Percentiles rank a stretch among this genome's conserved stretches.
phyloP scores from a whole-genome alignment of 2,797 vertebrate species.

The Brachymystax lenok region DNA sequence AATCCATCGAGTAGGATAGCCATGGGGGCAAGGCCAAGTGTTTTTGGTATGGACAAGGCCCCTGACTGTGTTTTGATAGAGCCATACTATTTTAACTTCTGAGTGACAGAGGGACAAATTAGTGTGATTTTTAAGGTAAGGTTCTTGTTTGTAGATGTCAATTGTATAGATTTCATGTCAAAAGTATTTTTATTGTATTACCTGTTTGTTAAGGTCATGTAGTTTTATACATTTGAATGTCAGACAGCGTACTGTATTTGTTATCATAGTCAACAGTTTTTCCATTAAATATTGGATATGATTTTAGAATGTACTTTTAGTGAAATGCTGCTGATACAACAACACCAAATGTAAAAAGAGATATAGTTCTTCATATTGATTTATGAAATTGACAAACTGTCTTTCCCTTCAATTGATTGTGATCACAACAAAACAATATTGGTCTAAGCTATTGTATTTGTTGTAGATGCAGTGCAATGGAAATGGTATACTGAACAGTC shows the following conservation, averaged over 20 bases:
- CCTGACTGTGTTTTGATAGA: slow-evolving; percentile 8
- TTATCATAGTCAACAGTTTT: slow-evolving; percentile 9
- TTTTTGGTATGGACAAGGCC: not conserved
- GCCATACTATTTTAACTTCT: not conserved
- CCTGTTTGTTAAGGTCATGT: too few relatives aligned
- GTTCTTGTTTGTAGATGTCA: slow-evolving; percentile 19
- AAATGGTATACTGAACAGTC: not conserved
- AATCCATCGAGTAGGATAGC: too few relatives aligned
- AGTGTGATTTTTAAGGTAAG: slow-evolving; percentile 8
- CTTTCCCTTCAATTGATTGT: not conserved
- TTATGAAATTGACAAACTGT: not conserved
- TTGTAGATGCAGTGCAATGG: not conserved
- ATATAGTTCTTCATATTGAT: not conserved
- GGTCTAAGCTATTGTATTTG: not conserved
- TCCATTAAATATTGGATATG: not conserved
- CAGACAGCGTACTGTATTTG: not conserved
- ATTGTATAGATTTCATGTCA: slow-evolving; percentile 26
- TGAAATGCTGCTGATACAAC: slow-evolving; percentile 40
- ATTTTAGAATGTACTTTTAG: slow-evolving; percentile 20
- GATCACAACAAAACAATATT: not conserved
- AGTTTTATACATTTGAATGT: slow-evolving; percentile 28
- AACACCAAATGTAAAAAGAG: slow-evolving; percentile 29
- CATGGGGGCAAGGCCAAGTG: too few relatives aligned
- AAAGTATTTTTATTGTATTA: slow-evolving; percentile 20
- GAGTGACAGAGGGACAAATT: slow-evolving; percentile 6